Evolutionary conservation across 2,113 vertebrate genomes (phyloP).

Genomic region (Dicrurus megarhynchus): DNA sequence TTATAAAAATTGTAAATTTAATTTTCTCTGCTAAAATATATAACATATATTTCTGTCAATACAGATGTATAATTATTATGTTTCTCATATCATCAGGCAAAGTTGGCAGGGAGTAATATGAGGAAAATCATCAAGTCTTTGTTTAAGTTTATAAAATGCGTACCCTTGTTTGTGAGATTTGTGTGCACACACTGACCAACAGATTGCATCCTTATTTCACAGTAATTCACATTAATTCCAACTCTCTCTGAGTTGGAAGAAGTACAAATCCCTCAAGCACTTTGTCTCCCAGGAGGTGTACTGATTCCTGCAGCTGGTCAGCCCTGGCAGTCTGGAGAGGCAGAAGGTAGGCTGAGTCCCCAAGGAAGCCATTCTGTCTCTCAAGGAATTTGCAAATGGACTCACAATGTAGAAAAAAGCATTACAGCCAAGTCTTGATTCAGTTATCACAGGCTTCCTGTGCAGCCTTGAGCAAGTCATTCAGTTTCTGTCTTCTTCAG

Average conservation of each 20-base stretch:
- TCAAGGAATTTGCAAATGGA: conserved; percentile 11
- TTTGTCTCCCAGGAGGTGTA: conserved; percentile 3
- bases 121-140: background rate
- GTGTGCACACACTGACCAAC: background rate
- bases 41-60: background rate
- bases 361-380: background rate
- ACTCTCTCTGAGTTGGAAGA: background rate
- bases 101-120: background rate
- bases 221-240: conserved; percentile 33
- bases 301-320: conserved; percentile 35
- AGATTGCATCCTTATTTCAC: conserved; percentile 34
- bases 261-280: conserved; percentile 31
- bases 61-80: background rate
- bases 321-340: conserved; percentile 16
- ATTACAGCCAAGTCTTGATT: background rate
- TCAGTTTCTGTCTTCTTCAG: background rate
- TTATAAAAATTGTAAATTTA: background rate
- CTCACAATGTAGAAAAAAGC: background rate
- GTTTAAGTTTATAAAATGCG: background rate
- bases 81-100: background rate
- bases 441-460: background rate
- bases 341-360: conserved; percentile 21
- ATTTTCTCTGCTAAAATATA: background rate
- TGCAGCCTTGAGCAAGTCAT: background rate
- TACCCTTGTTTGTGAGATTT: background rate